phyloP scores from a whole-genome alignment of 2,888 invertebrate genomes.

The Dasysyrphus albostriatus region DNA sequence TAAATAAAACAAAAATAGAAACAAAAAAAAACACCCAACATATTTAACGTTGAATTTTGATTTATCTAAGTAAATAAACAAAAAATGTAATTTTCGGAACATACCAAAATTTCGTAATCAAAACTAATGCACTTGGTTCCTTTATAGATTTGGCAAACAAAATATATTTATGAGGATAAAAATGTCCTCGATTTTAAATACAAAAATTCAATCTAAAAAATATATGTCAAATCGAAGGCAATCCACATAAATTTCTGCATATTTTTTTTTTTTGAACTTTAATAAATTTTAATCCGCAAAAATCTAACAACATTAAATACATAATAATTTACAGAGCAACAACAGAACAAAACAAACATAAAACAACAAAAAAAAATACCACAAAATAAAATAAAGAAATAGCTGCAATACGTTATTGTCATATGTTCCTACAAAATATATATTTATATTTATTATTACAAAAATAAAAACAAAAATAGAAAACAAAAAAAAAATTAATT shows the following conservation, averaged over 20 bases:
- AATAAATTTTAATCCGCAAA: constrained; percentile 14
- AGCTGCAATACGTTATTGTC: constrained; percentile 84
- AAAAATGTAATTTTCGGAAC: constrained; percentile 16
- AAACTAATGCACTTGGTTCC: constrained; percentile 1
- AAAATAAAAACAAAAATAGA: constrained; percentile 64
- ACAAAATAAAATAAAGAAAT: constrained; percentile 79
- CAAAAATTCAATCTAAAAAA: background rate
- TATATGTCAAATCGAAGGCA: background rate
- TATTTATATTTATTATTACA: constrained; percentile 78
- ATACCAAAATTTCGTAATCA: constrained; percentile 26
- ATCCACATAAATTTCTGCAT: constrained; percentile 1
- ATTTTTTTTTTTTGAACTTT: constrained; percentile 9
- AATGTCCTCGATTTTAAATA: background rate
- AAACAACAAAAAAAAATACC: constrained; percentile 66
- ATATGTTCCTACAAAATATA: constrained; percentile 84
- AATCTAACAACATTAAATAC: constrained; percentile 40
- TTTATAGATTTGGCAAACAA: background rate
- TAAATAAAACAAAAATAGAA: constrained; percentile 52
- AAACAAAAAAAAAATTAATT: constrained; percentile 72
- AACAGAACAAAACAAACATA: constrained; percentile 70
- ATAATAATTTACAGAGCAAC: constrained; percentile 71
- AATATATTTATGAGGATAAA: background rate
- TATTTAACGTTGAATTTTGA: constrained; percentile 14
- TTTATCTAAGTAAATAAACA: background rate
- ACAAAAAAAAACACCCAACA: constrained; percentile 49